Evolutionary conservation across 2,113 vertebrate species (phyloP).

Genomic region (Archocentrus centrarchus): DNA sequence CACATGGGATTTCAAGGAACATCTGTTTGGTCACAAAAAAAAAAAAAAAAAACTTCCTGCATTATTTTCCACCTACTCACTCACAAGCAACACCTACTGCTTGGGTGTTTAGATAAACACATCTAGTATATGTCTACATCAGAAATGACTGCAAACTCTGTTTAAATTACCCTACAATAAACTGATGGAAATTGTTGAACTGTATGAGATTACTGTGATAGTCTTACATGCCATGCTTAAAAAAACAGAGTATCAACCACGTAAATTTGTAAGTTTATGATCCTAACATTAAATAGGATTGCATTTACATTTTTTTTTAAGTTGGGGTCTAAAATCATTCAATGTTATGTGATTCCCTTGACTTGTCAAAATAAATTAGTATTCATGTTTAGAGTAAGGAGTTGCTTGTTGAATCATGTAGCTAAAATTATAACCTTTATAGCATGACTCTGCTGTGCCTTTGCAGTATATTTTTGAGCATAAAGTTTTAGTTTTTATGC

Average conservation of each 20-base stretch:
- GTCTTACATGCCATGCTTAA: background rate
- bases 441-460: background rate
- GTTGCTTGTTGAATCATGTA: background rate
- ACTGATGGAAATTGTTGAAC: background rate
- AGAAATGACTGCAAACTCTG: background rate
- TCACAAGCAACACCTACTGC: background rate
- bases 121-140: background rate
- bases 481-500: background rate
- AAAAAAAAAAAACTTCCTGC: conserved; percentile 37
- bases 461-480: background rate
- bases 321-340: background rate
- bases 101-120: conserved; percentile 18
- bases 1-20: conserved; percentile 66
- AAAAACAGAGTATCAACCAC: background rate
- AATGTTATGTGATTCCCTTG: background rate
- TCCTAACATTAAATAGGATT: background rate
- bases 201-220: background rate
- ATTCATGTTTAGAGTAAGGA: background rate
- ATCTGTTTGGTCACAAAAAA: conserved; percentile 63
- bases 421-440: background rate
- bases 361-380: conserved; percentile 4
- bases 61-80: conserved; percentile 39
- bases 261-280: background rate
- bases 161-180: background rate
- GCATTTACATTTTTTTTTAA: background rate